Conservation (phyloP, 2,888 invertebrate species). For the Mythimna lalbum region DNA sequence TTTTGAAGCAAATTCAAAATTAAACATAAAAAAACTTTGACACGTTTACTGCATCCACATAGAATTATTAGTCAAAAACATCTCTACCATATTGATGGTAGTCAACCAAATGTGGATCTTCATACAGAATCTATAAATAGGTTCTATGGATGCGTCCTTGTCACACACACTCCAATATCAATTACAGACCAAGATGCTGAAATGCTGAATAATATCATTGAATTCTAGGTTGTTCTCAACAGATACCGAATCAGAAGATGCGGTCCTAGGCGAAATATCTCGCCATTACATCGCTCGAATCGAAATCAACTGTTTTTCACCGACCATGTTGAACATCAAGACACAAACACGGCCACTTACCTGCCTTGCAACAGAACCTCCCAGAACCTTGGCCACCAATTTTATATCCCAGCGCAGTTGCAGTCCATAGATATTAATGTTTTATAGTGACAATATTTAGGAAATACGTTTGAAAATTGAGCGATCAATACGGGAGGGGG, state of each 20-base stretch:
- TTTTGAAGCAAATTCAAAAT: background rate
- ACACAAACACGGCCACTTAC: conserved; percentile 32
- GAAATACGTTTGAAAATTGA: conserved; percentile 82
- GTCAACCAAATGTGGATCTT: background rate
- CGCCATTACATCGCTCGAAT: conserved; percentile 16
- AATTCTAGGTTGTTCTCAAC: background rate
- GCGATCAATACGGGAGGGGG: conserved; percentile 86
- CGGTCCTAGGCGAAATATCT: background rate
- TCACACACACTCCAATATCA: conserved; percentile 19
- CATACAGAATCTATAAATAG: conserved; percentile 42
- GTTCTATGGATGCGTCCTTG: conserved; percentile 21
- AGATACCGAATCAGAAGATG: background rate
- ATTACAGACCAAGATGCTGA: background rate
- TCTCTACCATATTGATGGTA: background rate
- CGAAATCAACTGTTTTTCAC: conserved; percentile 10
- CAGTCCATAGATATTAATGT: conserved; percentile 53
- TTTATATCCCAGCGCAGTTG: conserved; percentile 26
- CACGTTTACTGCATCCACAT: background rate
- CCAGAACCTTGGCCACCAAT: background rate
- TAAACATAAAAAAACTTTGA: background rate
- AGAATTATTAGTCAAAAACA: background rate
- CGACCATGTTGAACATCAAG: background rate
- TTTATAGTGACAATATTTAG: conserved; percentile 80
- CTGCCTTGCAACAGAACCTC: conserved; percentile 18
- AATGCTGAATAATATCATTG: background rate